Conservation (phyloP, 2,797 vertebrate genomes). For the Ctenosaura bakeri region DNA sequence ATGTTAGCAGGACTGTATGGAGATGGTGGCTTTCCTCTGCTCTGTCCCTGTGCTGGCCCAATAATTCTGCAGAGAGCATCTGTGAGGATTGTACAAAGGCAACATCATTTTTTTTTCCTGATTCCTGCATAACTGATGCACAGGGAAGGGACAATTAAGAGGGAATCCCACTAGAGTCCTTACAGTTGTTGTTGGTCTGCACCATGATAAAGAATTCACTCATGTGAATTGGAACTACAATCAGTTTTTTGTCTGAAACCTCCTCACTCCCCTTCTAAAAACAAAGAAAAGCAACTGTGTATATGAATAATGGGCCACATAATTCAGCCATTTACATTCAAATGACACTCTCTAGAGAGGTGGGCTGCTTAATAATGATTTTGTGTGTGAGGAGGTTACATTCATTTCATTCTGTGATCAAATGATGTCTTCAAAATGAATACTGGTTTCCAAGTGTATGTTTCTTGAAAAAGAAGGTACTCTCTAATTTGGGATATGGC, state of each 20-base stretch:
- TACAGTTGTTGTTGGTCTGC: background rate
- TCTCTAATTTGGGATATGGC: background rate
- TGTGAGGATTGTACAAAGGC: background rate
- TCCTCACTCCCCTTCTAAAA: background rate
- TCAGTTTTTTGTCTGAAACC: background rate
- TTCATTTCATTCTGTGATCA: background rate
- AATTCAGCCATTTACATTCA: constrained; percentile 16
- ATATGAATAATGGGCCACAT: background rate
- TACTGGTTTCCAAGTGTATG: background rate
- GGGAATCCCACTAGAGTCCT: background rate
- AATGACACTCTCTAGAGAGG: background rate
- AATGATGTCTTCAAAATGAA: background rate
- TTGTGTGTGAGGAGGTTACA: background rate
- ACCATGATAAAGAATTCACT: background rate
- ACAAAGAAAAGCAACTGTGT: background rate
- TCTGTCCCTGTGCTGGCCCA: background rate
- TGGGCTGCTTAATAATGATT: background rate
- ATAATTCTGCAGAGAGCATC: background rate
- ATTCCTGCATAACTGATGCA: background rate
- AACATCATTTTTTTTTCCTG: no score
- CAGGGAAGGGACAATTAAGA: background rate
- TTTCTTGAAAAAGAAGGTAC: background rate
- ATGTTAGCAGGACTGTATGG: background rate
- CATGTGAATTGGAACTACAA: background rate
- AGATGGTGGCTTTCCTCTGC: background rate